Percentiles rank a stretch among this genome's conserved stretches.
Conservation (phyloP, 53 echinoderm and acorn worm genomes). For the Crossaster papposus region DNA sequence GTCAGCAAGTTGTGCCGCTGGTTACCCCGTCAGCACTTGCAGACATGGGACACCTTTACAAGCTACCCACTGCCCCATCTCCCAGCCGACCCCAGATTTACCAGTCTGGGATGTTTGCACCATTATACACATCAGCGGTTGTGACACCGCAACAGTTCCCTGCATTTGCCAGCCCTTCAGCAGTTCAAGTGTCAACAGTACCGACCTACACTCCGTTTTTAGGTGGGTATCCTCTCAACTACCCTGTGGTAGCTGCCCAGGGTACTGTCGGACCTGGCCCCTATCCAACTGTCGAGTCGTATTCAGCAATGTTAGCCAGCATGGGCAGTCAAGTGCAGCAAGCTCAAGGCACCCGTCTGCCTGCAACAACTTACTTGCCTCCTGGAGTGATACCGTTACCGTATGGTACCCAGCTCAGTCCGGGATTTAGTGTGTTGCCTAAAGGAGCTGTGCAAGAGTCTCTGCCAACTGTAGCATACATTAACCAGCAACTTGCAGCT, state of each 20-base stretch:
- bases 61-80: slow-evolving; percentile 26
- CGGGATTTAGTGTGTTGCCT: slow-evolving; percentile 22
- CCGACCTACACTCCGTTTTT: slow-evolving; percentile 58
- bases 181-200: slow-evolving; percentile 49
- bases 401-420: slow-evolving; percentile 42
- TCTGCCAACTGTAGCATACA: slow-evolving; percentile 24
- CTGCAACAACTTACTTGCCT: slow-evolving; percentile 48
- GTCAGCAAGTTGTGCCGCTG: slow-evolving; percentile 24
- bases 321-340: slow-evolving; percentile 95
- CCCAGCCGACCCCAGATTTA: slow-evolving; percentile 52
- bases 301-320: slow-evolving; percentile 95
- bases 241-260: slow-evolving; percentile 56
- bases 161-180: slow-evolving; percentile 47
- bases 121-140: slow-evolving; percentile 17
- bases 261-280: slow-evolving; percentile 43
- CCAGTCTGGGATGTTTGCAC: slow-evolving; percentile 29
- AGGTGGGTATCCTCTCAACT: slow-evolving; percentile 35
- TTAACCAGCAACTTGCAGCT: slow-evolving; percentile 31
- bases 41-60: slow-evolving; percentile 50
- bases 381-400: slow-evolving; percentile 51
- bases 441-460: slow-evolving; percentile 30
- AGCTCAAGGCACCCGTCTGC: slow-evolving; percentile 65
- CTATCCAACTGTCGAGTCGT: slow-evolving; percentile 83
- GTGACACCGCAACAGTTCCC: slow-evolving; percentile 52
- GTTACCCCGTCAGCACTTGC: slow-evolving; percentile 44